Conservation (phyloP, 2,797 vertebrate genomes). For the Yasuhikotakia modesta region DNA sequence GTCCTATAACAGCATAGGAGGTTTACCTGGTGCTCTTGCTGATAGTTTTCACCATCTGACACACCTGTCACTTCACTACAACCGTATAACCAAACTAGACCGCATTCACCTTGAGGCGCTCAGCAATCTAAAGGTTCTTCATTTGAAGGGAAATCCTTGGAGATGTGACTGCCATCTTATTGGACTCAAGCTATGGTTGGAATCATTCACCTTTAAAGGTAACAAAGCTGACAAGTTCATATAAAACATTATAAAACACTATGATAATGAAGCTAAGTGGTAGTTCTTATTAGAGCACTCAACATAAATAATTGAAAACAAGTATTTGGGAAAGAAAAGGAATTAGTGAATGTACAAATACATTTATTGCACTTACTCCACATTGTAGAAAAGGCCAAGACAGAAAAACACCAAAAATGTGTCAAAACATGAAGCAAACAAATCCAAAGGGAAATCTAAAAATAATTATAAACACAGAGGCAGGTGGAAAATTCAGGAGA, state of each 20-base stretch:
- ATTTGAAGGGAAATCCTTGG: conserved; percentile 89
- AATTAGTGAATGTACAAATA: too few species aligned
- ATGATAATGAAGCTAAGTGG: background rate
- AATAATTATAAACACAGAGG: too few species aligned
- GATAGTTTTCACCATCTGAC: conserved; percentile 87
- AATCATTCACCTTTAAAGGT: conserved; percentile 95
- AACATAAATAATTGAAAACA: too few species aligned
- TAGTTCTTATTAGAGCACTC: background rate
- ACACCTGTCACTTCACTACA: conserved; percentile 83
- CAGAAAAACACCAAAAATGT: too few species aligned
- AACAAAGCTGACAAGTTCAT: conserved; percentile 44
- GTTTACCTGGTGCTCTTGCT: conserved; percentile 81
- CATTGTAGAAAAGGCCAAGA: too few species aligned
- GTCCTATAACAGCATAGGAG: conserved; percentile 87
- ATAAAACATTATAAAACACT: background rate
- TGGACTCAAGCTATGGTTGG: conserved; percentile 95
- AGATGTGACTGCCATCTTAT: conserved; percentile 92
- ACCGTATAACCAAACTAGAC: conserved; percentile 86
- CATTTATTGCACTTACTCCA: too few species aligned
- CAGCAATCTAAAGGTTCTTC: conserved; percentile 81
- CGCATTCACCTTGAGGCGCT: conserved; percentile 86
- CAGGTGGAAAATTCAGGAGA: too few species aligned
- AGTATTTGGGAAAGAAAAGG: too few species aligned
- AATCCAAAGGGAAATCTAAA: too few species aligned
- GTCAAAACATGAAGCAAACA: too few species aligned